phyloP scores from a whole-genome alignment of 2,888 invertebrate genomes.

The Cerceris ruficornis region DNA sequence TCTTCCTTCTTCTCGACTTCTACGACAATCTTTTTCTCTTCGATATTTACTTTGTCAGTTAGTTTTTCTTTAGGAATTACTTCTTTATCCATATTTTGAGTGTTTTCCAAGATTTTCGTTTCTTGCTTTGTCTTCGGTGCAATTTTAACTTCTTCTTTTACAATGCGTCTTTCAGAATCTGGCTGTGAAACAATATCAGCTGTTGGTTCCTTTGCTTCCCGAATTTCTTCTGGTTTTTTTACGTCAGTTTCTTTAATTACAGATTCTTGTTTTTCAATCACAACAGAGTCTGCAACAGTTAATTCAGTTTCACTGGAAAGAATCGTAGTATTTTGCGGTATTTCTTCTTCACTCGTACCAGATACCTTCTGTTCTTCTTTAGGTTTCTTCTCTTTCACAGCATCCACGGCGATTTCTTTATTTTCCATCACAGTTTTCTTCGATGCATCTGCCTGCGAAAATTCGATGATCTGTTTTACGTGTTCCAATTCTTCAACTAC shows the following conservation, averaged over 20 bases:
- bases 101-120: too few species aligned
- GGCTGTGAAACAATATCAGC: too few species aligned
- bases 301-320: too few species aligned
- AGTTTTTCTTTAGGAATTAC: background rate
- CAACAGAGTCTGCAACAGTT: too few species aligned
- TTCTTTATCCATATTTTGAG: too few species aligned
- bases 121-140: too few species aligned
- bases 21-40: background rate
- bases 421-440: too few species aligned
- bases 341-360: background rate
- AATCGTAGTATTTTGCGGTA: background rate
- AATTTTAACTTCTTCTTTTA: too few species aligned
- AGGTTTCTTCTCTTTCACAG: background rate
- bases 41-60: background rate
- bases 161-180: too few species aligned
- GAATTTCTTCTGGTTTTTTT: too few species aligned
- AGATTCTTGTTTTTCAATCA: background rate
- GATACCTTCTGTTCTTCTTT: background rate
- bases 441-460: too few species aligned
- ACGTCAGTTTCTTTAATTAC: background rate
- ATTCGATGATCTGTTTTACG: background rate
- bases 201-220: too few species aligned
- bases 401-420: background rate
- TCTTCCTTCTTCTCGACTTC: background rate
- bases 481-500: slow-evolving; percentile 10